These are phyloP conservation scores for Geococcyx californianus DNA, from an alignment of 2,113 vertebrate species.

Conservation along the genomic window DNA sequence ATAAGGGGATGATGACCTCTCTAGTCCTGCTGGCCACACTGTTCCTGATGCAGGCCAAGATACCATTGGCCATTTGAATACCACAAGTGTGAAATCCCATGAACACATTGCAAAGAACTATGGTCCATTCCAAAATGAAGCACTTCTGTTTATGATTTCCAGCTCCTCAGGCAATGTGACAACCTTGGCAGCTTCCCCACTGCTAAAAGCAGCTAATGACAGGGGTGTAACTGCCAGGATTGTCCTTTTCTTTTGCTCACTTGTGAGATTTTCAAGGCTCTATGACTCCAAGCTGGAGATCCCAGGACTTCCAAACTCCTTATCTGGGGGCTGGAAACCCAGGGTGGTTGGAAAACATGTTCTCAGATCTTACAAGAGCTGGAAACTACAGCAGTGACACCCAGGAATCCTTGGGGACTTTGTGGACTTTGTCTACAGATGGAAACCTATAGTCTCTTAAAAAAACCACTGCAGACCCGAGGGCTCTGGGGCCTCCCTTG, in stretches of 20 bases:
- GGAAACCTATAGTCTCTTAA: rapidly evolving
- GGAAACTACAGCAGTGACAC: background rate
- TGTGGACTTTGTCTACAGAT: background rate
- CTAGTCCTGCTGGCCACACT: too few relatives aligned
- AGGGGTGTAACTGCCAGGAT: background rate
- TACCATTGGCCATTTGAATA: background rate
- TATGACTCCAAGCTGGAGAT: background rate
- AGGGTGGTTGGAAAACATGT: background rate
- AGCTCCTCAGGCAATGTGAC: background rate
- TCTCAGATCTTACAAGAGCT: background rate
- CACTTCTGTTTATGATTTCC: background rate
- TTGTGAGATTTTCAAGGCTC: background rate
- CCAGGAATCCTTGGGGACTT: background rate
- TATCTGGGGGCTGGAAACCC: background rate
- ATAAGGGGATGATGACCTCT: too few relatives aligned
- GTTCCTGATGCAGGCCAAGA: too few relatives aligned
- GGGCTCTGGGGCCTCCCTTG: background rate
- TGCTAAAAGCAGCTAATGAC: background rate
- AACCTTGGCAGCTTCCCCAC: background rate
- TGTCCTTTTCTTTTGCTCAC: background rate
- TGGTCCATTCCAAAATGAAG: background rate
- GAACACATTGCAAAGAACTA: background rate
- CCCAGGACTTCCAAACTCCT: background rate
- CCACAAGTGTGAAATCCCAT: background rate
- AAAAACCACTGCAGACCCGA: background rate